Base-by-base conservation (phyloP, 2,113 vertebrate genomes). In the Carassius carassius region DNA sequence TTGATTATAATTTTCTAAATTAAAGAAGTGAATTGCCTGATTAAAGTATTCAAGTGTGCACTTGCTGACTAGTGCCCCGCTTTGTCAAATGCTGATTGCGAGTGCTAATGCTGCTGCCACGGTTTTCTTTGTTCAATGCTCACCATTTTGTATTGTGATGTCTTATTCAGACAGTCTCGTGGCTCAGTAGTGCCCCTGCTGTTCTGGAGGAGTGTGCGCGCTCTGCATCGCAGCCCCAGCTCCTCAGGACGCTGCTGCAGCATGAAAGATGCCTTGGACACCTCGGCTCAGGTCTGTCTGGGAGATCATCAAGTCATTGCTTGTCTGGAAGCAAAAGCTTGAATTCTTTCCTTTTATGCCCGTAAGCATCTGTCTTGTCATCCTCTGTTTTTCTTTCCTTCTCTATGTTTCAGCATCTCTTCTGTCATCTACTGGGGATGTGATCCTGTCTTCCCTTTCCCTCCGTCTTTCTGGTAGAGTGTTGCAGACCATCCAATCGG, bases 251-350 rank as follows among this genome's bases (percentile, higher is more conserved):
- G 12, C 76, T 95, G 54, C 92, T 95, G 6, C 89, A 93, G 47
- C 93, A 95, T 70, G 91, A 95, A 76, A 82, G 77, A 14, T 91
- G 90, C 17, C 90, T 95, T 1, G 95, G 94, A 16, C 93, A 95
- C 23, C 84, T 93, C 47, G 87, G 91, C 9, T 13, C 90, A 7
- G 87, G 79, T 92, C 89, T 91, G 93, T 95, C 85, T 16, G n/a
- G 51, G 13, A 6, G 3, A 44, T 60, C 1, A 12, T 44, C 14
- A 47, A 44, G 14, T 17, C n/a, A 21, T 63, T 62, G 70, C 41
- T 44, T 11, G 5, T 41, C 37, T 1, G 17, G 29, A 69, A 35
- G 14, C 21, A 23, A 4, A 16, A 58, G 19, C 11, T 74, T 5
- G 9, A 29, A 78, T 70, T 35, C 5, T 14, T 23, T 23, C 14